Evolutionary conservation across 2,113 vertebrate species (phyloP).

Genomic region (Brachyistius frenatus): DNA sequence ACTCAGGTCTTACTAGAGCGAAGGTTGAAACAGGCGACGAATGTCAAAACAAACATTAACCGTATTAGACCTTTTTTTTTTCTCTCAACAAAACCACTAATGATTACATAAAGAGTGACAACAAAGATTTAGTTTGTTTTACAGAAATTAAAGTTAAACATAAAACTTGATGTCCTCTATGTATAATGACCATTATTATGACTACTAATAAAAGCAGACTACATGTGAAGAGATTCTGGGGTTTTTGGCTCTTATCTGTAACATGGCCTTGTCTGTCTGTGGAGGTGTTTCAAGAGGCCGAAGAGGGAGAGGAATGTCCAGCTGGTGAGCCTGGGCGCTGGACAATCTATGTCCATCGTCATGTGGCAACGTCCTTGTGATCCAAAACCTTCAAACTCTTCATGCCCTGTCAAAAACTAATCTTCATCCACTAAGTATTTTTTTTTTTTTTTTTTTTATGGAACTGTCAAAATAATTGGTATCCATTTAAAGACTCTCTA

Average conservation of each 20-base stretch:
- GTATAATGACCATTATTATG: too few species aligned
- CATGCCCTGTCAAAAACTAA: not conserved
- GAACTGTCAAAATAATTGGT: too few species aligned
- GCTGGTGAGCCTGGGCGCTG: constrained; percentile 43
- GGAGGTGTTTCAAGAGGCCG: constrained; percentile 28
- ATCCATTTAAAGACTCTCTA: not conserved
- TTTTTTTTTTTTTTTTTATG: too few species aligned
- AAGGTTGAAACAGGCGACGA: constrained; percentile 3
- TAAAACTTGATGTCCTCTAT: not conserved
- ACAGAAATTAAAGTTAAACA: not conserved
- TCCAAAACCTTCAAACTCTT: not conserved
- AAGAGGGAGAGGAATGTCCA: constrained; percentile 58
- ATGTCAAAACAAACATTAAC: not conserved
- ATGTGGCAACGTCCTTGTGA: not conserved
- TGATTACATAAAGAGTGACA: too few species aligned
- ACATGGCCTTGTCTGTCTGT: constrained; percentile 2
- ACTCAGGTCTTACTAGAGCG: not conserved
- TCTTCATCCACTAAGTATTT: not conserved
- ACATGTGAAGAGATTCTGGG: not conserved
- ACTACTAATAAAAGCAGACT: too few species aligned
- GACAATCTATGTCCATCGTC: constrained; percentile 25
- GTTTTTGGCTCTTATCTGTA: not conserved
- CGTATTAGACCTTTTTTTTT: not conserved
- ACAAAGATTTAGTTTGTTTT: not conserved
- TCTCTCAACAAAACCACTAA: not conserved